phyloP scores from a whole-genome alignment of 2,888 invertebrate genomes.

The Hesperia comma region DNA sequence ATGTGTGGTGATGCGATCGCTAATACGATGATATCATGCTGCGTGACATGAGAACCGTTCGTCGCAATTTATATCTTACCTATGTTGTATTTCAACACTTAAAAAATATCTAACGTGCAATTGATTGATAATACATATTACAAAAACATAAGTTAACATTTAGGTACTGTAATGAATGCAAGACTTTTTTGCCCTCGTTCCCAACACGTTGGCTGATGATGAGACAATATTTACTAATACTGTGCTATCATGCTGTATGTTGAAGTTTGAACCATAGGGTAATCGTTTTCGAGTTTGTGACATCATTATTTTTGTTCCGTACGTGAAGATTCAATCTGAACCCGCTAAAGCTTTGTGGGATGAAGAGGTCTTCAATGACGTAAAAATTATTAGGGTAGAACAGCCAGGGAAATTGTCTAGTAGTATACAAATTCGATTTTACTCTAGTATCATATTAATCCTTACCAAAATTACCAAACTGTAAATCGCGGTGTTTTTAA shows the following conservation, averaged over 20 bases:
- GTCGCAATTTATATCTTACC: background rate
- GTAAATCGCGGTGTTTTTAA: no score
- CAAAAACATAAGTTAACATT: no score
- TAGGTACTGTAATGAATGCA: no score
- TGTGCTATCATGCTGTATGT: background rate
- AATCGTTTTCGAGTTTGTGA: background rate
- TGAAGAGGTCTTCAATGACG: no score
- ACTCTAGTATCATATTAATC: no score
- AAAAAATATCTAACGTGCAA: background rate
- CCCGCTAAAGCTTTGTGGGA: background rate
- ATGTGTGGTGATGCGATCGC: slow-evolving; percentile 22
- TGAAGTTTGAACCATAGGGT: background rate
- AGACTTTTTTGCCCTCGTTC: background rate
- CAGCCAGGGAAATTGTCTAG: no score
- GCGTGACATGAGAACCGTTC: slow-evolving; percentile 8
- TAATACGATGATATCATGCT: slow-evolving; percentile 30
- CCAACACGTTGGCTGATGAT: background rate
- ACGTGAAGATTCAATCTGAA: background rate
- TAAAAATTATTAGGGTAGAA: no score
- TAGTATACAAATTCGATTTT: no score
- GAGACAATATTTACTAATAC: background rate
- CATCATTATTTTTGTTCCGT: background rate
- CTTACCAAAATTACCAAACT: no score
- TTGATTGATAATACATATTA: background rate
- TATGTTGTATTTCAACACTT: background rate